phyloP scores from a whole-genome alignment of 30 jellyfish, hydroid and myxozoan genomes.

The Sanderia malayensis region DNA sequence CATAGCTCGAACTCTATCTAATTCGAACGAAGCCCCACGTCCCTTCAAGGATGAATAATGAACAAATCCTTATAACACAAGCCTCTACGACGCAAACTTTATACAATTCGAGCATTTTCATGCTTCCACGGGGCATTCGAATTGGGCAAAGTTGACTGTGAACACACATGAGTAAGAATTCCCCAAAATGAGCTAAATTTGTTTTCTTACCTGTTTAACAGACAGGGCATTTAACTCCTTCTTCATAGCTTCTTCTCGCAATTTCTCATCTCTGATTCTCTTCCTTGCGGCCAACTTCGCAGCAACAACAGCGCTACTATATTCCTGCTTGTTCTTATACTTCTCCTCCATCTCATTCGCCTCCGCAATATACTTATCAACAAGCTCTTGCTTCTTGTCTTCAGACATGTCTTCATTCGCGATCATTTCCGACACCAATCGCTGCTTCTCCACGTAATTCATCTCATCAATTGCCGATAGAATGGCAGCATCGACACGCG shows the following conservation, averaged over 20 bases:
- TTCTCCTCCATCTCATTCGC: slow-evolving; percentile 59
- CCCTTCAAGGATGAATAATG: too few relatives aligned
- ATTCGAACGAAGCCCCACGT: too few relatives aligned
- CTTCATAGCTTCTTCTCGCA: slow-evolving; percentile 78
- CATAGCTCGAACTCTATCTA: too few relatives aligned
- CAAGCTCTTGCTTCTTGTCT: slow-evolving; percentile 57
- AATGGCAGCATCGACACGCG: slow-evolving; percentile 41
- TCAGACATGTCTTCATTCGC: slow-evolving; percentile 54
- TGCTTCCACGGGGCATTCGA: too few relatives aligned
- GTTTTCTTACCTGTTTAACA: slow-evolving; percentile 42
- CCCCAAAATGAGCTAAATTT: too few relatives aligned
- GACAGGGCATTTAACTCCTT: slow-evolving; percentile 56
- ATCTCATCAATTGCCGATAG: slow-evolving; percentile 53
- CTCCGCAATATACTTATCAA: slow-evolving; percentile 54
- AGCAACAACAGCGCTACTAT: slow-evolving; percentile 64
- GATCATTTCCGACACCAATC: slow-evolving; percentile 10
- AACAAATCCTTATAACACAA: too few relatives aligned
- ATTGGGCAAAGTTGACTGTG: too few relatives aligned
- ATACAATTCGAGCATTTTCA: too few relatives aligned
- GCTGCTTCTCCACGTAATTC: slow-evolving; percentile 30
- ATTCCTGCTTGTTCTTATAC: slow-evolving; percentile 56
- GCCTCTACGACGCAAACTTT: too few relatives aligned
- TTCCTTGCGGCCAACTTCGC: slow-evolving; percentile 88
- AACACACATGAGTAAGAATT: too few relatives aligned
- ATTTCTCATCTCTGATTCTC: slow-evolving; percentile 70